Evolutionary conservation across 2,888 invertebrate genomes (phyloP).

Genomic region (Tetropium fuscum): DNA sequence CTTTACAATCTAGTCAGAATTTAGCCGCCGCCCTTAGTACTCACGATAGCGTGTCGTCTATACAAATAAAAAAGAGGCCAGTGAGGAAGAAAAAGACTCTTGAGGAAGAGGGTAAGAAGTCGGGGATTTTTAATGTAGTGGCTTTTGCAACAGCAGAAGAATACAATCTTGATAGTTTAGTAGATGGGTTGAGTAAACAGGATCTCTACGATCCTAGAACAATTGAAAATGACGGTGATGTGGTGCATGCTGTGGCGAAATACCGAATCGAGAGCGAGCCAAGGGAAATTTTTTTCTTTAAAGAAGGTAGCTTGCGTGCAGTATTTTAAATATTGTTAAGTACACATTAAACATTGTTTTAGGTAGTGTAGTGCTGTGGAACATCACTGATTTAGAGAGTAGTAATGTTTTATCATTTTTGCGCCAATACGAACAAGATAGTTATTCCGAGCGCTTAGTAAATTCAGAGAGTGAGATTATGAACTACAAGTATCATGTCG

Average conservation of each 20-base stretch:
- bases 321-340: neutral
- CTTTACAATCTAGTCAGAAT: neutral
- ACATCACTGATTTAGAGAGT: constrained; percentile 84
- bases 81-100: constrained; percentile 66
- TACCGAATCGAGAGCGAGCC: constrained; percentile 82
- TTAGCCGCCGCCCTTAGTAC: constrained; percentile 10
- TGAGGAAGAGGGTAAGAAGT: constrained; percentile 61
- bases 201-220: constrained; percentile 81
- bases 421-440: constrained; percentile 74
- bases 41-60: constrained; percentile 53
- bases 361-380: constrained; percentile 88
- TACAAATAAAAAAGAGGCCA: constrained; percentile 68
- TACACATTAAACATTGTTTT: too few species aligned
- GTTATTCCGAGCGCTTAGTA: constrained; percentile 77
- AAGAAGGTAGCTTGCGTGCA: constrained; percentile 75
- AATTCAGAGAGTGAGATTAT: constrained; percentile 86
- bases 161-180: constrained; percentile 81
- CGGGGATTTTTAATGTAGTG: constrained; percentile 77
- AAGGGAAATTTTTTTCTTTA: constrained; percentile 90
- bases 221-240: constrained; percentile 75
- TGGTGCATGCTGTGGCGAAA: constrained; percentile 87
- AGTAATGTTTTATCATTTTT: constrained; percentile 82
- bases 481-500: constrained; percentile 77
- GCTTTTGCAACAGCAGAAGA: constrained; percentile 92
- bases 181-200: constrained; percentile 77